Conservation (phyloP, 2,797 vertebrate genomes). For the Crocodylus rhombifer region DNA sequence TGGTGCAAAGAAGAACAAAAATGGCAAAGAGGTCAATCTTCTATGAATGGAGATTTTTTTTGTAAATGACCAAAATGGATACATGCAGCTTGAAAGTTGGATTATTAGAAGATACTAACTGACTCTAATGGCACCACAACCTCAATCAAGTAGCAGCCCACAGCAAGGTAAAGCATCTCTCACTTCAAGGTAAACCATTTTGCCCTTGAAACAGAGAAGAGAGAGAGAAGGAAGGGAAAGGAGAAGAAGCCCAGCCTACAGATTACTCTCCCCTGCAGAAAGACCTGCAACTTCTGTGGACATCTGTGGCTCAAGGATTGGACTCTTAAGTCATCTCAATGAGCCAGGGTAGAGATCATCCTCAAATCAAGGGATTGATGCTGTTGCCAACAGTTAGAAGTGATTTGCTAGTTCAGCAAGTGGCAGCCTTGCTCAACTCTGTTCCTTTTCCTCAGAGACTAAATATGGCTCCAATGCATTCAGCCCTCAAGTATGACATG, state of each 20-base stretch:
- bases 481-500: conserved; percentile 16
- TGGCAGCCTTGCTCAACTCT: background rate
- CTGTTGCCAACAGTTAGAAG: background rate
- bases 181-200: too few species aligned
- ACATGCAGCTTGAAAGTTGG: background rate
- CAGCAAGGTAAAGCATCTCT: too few species aligned
- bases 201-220: too few species aligned
- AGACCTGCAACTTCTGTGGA: background rate
- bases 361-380: too few species aligned
- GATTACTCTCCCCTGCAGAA: background rate
- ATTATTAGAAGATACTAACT: background rate
- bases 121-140: too few species aligned
- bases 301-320: too few species aligned
- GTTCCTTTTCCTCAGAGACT: background rate
- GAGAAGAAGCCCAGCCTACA: too few species aligned
- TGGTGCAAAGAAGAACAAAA: background rate
- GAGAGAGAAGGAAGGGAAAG: too few species aligned
- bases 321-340: too few species aligned
- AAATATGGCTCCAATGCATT: background rate
- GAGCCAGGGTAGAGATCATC: too few species aligned
- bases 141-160: too few species aligned
- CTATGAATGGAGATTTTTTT: background rate
- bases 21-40: background rate
- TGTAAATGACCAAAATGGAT: background rate
- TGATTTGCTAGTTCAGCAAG: background rate